Base-by-base conservation (phyloP, 1,140 invertebrate genomes). In the Caenorhabditis latens region DNA sequence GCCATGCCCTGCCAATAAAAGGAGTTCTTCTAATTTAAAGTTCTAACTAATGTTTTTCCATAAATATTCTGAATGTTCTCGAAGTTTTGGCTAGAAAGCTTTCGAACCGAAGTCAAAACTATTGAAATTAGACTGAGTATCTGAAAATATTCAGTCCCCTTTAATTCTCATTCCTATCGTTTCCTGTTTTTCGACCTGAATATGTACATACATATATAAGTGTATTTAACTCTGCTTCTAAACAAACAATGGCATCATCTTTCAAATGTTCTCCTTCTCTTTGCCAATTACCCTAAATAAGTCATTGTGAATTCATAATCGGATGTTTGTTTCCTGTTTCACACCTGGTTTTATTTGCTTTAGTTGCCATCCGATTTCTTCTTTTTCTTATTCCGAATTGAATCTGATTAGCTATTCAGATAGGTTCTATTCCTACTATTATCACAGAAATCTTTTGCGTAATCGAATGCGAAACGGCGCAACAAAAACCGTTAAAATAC, bases 321-420 rank as follows among this genome's bases (percentile, higher is more conserved):
- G 71, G 46, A 50, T 79, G 71, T 79, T 79, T 42, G 71, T 79
- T 79, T 79, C 71, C 71, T 43, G 71, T 79, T 79, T 79, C 71
- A 79, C 71, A 79, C 71, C 71, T 79, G 71, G 43, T 50, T 50
- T 48, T 79, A 79, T 79, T 79, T 79, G 71, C 46, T 50, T 79
- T 79, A 79, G 46, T 79, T 71, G 71, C 71, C 71, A 79, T 50
- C 46, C 32, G 46, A 50, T 79, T 53, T 79, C 43, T 8, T 32
- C 8, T 53, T 58, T 40, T 14, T 63, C 24, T 53, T 24, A 50
- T 71, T 21, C 46, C 71, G 71, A 79, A 79, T 79, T 79, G 71
- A 50, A 79, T 79, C 71, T 79, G 71, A 79, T 79, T 79, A 79
- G 71, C 71, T n/a, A 79, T 79, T 79, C 71, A 79, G 71, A 79